Percentiles rank a stretch among this genome's conserved stretches.
Evolutionary conservation across 2,888 invertebrate species (phyloP).

Genomic region (Empis livida): DNA sequence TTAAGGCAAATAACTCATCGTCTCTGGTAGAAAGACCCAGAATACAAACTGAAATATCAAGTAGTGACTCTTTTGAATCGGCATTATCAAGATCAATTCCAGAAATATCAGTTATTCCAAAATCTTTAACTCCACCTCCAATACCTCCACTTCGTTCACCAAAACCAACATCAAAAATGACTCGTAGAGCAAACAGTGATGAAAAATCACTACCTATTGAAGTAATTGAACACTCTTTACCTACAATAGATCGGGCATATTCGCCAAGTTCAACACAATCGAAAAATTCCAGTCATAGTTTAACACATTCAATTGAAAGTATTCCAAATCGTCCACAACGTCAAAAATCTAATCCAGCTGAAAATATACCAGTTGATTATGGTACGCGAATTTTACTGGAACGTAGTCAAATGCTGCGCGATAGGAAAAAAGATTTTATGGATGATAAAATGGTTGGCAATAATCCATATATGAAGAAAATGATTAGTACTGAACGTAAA

Average conservation of each 20-base stretch:
- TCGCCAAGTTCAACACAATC: conserved; percentile 2
- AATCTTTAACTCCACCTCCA: not conserved
- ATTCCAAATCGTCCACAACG: not conserved
- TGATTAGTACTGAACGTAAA: conserved; percentile 20
- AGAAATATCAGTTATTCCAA: not conserved
- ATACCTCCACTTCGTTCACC: not conserved
- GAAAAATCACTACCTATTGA: no score
- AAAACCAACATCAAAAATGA: not conserved
- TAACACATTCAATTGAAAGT: not conserved
- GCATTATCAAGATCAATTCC: not conserved
- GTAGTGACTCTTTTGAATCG: not conserved
- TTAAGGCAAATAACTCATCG: conserved; percentile 13
- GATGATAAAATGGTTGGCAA: conserved; percentile 32
- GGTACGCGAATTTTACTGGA: conserved; percentile 28
- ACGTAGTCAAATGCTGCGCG: conserved; percentile 30
- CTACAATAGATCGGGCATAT: conserved; percentile 4
- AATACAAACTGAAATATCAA: not conserved
- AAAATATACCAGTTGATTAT: conserved; percentile 19
- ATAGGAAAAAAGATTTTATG: conserved; percentile 33
- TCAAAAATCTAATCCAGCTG: conserved; percentile 7
- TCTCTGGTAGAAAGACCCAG: not conserved
- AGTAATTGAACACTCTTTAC: conserved; percentile 2
- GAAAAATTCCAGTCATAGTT: conserved; percentile 7
- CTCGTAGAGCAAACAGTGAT: not conserved
- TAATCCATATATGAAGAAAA: conserved; percentile 33